phyloP scores from a whole-genome alignment of 1,140 invertebrate species.

The Temnothorax longispinosus region DNA sequence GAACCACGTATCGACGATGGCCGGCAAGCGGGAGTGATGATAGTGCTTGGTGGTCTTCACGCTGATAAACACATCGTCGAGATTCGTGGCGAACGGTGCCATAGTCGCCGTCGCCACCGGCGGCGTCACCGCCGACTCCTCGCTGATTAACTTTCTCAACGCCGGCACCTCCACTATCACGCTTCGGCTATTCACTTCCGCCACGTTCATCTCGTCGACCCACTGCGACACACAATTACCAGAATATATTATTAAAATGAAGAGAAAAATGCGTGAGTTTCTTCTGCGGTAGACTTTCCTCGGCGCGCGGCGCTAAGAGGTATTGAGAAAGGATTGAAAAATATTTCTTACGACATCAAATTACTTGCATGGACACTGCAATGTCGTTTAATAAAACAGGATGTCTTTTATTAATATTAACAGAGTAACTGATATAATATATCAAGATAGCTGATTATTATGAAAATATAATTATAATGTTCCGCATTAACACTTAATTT shows the following conservation, averaged over 20 bases:
- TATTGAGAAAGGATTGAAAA: background rate
- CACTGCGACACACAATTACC: constrained; percentile 71
- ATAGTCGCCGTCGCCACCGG: constrained; percentile 87
- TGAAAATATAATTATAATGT: too few species aligned
- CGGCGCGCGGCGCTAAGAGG: background rate
- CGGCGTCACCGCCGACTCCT: constrained; percentile 82
- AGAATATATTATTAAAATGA: background rate
- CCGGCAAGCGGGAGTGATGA: constrained; percentile 93
- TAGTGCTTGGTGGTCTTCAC: constrained; percentile 97
- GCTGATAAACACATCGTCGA: constrained; percentile 96
- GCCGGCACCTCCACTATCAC: constrained; percentile 75
- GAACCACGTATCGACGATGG: constrained; percentile 97
- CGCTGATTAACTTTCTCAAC: constrained; percentile 65
- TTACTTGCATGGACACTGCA: background rate
- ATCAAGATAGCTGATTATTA: too few species aligned
- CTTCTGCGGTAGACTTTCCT: background rate
- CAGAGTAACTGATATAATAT: too few species aligned
- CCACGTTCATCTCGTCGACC: constrained; percentile 76
- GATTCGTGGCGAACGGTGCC: constrained; percentile 89
- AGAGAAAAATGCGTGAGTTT: too few species aligned
- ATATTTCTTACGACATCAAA: background rate
- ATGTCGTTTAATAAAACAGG: background rate
- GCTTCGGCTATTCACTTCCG: constrained; percentile 73
- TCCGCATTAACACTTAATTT: too few species aligned
- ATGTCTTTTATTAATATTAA: too few species aligned